Evolutionary conservation across 2,888 invertebrate genomes (phyloP).

Genomic region (Taphrorychus bicolor): DNA sequence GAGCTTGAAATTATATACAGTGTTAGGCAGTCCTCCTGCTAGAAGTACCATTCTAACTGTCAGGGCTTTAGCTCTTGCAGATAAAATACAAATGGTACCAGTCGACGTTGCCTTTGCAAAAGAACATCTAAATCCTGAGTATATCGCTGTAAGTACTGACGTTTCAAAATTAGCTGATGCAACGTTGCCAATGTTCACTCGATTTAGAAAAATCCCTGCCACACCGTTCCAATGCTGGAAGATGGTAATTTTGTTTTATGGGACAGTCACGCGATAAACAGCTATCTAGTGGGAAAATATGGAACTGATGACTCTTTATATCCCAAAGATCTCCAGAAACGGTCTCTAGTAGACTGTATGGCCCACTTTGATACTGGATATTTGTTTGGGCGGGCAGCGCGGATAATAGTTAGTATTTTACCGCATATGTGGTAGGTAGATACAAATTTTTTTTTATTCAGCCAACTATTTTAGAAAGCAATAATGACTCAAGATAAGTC

Average conservation of each 20-base stretch:
- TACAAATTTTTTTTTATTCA: too few relatives aligned
- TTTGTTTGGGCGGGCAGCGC: constrained; percentile 52
- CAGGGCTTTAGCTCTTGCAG: neutral
- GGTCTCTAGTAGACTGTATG: constrained; percentile 64
- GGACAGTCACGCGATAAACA: constrained; percentile 73
- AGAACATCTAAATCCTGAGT: neutral
- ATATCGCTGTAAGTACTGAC: too few relatives aligned
- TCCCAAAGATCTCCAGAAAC: constrained; percentile 61
- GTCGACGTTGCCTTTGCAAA: neutral
- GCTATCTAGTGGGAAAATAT: constrained; percentile 69
- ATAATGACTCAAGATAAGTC: constrained; percentile 9
- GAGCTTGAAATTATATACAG: constrained; percentile 61
- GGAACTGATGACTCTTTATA: constrained; percentile 64
- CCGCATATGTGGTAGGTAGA: too few relatives aligned
- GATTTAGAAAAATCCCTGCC: constrained; percentile 52
- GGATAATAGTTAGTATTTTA: constrained; percentile 12
- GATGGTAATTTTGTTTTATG: constrained; percentile 64
- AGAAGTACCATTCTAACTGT: constrained; percentile 61
- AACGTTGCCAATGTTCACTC: too few relatives aligned
- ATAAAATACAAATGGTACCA: neutral
- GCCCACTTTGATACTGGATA: constrained; percentile 63
- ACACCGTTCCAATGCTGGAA: constrained; percentile 67
- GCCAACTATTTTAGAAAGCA: constrained; percentile 19
- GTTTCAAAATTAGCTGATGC: neutral
- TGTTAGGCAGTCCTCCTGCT: constrained; percentile 63